Percentiles rank a stretch among this genome's conserved stretches.
These are phyloP conservation scores for Opisthocomus hoazin DNA, from an alignment of 2,113 vertebrate species.

Conservation along the genomic window DNA sequence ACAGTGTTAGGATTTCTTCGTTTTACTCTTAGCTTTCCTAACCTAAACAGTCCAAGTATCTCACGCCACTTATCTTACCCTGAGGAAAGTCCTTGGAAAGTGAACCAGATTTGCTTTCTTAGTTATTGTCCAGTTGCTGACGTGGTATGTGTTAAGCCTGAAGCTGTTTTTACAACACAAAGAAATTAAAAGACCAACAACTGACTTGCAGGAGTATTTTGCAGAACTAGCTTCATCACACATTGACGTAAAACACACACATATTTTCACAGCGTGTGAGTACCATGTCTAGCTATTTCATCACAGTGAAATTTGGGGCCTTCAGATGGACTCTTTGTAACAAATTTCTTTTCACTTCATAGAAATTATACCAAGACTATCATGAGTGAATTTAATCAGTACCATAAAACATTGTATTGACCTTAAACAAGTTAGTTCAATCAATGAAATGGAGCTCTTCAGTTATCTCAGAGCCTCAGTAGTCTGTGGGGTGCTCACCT, in stretches of 20 bases:
- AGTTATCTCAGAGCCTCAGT: background rate
- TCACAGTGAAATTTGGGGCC: background rate
- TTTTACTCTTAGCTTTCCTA: background rate
- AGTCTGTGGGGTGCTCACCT: background rate
- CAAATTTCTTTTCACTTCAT: background rate
- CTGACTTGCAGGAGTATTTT: background rate
- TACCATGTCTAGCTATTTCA: background rate
- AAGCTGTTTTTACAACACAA: conserved; percentile 3
- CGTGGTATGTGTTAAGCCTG: background rate
- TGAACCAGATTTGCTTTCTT: background rate
- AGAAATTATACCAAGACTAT: background rate
- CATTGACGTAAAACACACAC: background rate
- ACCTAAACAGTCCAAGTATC: background rate
- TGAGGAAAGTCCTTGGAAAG: background rate
- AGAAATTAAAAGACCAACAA: background rate
- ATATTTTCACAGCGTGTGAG: background rate
- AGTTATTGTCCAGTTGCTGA: background rate
- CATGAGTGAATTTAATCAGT: background rate
- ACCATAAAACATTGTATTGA: background rate
- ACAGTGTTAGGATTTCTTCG: background rate
- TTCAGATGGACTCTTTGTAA: background rate
- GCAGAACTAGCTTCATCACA: background rate
- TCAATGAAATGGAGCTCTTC: background rate
- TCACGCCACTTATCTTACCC: background rate
- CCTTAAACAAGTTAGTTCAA: background rate